Conservation (phyloP, 2,888 invertebrate species). For the Sipha maydis region DNA sequence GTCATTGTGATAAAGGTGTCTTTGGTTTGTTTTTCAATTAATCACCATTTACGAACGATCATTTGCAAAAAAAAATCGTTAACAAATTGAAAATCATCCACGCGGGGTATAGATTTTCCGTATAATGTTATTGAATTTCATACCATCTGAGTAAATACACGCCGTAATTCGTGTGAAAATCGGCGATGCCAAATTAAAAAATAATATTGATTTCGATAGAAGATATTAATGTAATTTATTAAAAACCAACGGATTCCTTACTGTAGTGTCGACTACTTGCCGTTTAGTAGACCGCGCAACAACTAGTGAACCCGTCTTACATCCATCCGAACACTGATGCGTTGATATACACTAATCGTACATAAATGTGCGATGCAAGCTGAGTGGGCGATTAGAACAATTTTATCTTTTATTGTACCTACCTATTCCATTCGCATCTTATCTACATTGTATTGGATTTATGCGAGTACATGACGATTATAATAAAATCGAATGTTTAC, state of each 20-base stretch:
- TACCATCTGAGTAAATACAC: neutral
- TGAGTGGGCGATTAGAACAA: constrained; percentile 11
- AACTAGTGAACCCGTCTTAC: neutral
- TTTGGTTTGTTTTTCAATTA: neutral
- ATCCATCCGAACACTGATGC: neutral
- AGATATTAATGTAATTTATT: neutral
- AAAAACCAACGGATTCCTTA: neutral
- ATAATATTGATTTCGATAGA: neutral
- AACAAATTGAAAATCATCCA: neutral
- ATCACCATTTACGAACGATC: neutral
- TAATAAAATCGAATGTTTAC: neutral
- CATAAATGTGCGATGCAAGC: neutral
- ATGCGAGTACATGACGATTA: neutral
- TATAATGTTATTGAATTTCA: neutral
- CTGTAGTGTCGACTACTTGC: neutral
- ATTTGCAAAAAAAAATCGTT: neutral
- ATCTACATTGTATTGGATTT: constrained; percentile 5
- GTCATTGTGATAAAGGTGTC: neutral
- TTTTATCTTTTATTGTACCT: constrained; percentile 3
- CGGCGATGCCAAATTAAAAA: neutral
- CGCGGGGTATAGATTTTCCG: too few species aligned
- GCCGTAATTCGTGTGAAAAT: neutral
- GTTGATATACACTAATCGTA: neutral
- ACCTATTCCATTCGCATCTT: neutral
- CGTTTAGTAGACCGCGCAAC: neutral